Conservation (phyloP, 1,140 invertebrate genomes). For the Dolichoris vasculosae region DNA sequence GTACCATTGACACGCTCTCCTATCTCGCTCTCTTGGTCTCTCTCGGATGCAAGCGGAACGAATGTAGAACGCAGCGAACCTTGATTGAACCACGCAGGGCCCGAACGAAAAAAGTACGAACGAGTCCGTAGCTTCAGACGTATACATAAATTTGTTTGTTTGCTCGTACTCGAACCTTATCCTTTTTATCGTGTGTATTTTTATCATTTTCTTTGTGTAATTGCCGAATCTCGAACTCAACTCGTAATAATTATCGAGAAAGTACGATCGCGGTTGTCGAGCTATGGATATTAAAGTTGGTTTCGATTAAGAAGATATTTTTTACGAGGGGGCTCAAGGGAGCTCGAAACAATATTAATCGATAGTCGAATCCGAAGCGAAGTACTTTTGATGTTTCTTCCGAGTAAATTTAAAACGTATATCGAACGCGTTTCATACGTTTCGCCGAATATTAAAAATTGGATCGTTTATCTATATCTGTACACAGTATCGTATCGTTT, state of each 20-base stretch:
- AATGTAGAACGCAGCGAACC: conserved; percentile 14
- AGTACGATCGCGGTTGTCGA: too few relatives aligned
- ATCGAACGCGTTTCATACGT: too few relatives aligned
- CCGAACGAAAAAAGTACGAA: conserved; percentile 14
- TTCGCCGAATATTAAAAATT: too few relatives aligned
- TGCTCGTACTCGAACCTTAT: background rate
- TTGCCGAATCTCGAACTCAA: too few relatives aligned
- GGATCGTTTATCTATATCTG: too few relatives aligned
- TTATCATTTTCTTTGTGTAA: too few relatives aligned
- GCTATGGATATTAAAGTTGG: too few relatives aligned
- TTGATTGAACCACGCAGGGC: conserved; percentile 19
- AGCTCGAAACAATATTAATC: too few relatives aligned
- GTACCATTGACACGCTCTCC: conserved; percentile 46
- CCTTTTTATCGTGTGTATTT: background rate
- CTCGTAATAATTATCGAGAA: too few relatives aligned
- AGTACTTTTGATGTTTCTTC: background rate
- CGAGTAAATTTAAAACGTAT: background rate
- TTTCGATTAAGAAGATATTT: background rate
- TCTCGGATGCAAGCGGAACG: background rate
- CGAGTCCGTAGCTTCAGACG: background rate
- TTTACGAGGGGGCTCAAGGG: background rate
- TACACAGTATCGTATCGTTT: too few relatives aligned
- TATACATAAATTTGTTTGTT: conserved; percentile 17
- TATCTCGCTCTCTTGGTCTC: conserved; percentile 8
- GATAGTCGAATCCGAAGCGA: background rate